phyloP scores from a whole-genome alignment of 2,797 vertebrate species.

The Clarias fuscus region DNA sequence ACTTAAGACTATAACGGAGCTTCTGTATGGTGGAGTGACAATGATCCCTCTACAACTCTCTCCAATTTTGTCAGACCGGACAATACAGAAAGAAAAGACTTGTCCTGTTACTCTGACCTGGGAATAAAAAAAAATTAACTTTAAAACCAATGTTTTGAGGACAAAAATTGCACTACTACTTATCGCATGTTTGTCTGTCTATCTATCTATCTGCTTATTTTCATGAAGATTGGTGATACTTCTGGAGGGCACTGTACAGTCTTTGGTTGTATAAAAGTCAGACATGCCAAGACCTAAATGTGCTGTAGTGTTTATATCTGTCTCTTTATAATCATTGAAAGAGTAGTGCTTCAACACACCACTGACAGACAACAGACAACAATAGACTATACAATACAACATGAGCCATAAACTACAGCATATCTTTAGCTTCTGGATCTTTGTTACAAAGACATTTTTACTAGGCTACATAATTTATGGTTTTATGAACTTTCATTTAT shows the following conservation, averaged over 20 bases:
- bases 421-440: neutral
- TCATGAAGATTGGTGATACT: neutral
- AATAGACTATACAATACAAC: neutral
- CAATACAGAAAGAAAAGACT: neutral
- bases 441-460: neutral
- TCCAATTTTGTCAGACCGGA: neutral
- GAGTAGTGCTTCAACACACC: neutral
- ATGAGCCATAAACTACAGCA: neutral
- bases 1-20: neutral
- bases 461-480: neutral
- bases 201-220: no score
- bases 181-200: neutral
- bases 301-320: slow-evolving; percentile 11
- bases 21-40: neutral
- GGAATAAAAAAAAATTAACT: neutral
- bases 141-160: neutral
- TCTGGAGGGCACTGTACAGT: neutral
- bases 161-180: neutral
- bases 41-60: neutral
- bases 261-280: neutral
- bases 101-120: neutral
- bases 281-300: slow-evolving; percentile 16
- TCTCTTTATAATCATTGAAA: slow-evolving; percentile 10
- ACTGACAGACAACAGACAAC: neutral
- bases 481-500: slow-evolving; percentile 1